Conservation (phyloP, 2,888 invertebrate species). For the Drosophila siamana region DNA sequence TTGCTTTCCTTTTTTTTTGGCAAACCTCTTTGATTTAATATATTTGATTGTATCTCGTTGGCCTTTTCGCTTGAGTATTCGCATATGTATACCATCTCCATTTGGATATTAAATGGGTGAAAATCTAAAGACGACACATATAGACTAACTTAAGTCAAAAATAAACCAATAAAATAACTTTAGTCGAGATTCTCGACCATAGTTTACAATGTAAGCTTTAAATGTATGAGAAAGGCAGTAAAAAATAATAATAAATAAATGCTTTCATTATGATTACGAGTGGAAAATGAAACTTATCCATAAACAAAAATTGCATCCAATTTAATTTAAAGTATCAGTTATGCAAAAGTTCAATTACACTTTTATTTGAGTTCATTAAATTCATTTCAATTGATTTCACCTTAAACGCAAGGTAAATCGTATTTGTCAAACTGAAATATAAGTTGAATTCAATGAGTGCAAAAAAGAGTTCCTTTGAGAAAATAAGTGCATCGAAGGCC, state of each 20-base stretch:
- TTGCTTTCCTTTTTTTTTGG: slow-evolving; percentile 23
- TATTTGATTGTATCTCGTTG: slow-evolving; percentile 12
- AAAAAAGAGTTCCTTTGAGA: slow-evolving; percentile 1
- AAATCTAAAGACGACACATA: not conserved
- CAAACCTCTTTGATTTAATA: slow-evolving; percentile 48
- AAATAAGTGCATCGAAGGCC: slow-evolving; percentile 16
- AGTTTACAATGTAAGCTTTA: too few species aligned
- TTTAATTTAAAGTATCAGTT: too few species aligned
- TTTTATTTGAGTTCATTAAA: too few species aligned
- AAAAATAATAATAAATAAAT: too few species aligned
- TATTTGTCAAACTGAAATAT: slow-evolving; percentile 22
- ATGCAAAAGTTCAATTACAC: too few species aligned
- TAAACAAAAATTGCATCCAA: too few species aligned
- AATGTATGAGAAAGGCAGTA: too few species aligned
- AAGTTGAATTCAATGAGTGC: slow-evolving; percentile 17
- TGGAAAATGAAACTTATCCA: too few species aligned
- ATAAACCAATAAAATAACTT: not conserved
- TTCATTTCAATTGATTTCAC: too few species aligned
- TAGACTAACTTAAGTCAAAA: not conserved
- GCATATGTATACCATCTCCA: not conserved
- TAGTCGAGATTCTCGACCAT: not conserved
- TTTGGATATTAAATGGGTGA: not conserved
- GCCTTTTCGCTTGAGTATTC: not conserved
- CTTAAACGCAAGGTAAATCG: too few species aligned
- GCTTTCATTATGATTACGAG: too few species aligned